phyloP scores from a whole-genome alignment of 2,797 vertebrate genomes.

The Urophycis tenuis region DNA sequence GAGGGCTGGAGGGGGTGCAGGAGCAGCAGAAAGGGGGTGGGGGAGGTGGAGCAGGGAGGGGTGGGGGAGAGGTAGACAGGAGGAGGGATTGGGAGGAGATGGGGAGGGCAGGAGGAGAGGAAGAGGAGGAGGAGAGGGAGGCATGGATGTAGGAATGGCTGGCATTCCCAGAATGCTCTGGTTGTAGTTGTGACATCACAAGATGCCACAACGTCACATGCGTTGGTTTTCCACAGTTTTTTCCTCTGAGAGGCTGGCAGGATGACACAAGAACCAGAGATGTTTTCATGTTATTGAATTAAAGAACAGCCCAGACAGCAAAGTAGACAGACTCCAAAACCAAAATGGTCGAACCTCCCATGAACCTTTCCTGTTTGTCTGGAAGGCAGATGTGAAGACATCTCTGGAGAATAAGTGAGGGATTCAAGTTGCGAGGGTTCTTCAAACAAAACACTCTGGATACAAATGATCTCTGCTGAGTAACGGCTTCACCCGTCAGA shows the following conservation, averaged over 20 bases:
- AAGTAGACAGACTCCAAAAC: background rate
- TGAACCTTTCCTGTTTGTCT: background rate
- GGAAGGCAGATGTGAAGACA: background rate
- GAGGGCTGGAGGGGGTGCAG: background rate
- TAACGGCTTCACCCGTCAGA: background rate
- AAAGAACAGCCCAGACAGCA: background rate
- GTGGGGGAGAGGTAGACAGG: too few relatives aligned
- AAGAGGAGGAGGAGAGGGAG: too few relatives aligned
- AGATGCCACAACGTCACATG: too few relatives aligned
- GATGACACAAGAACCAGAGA: background rate
- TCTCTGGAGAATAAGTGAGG: background rate
- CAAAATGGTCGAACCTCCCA: background rate
- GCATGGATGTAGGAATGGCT: background rate
- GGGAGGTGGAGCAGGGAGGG: too few relatives aligned
- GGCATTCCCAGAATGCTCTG: background rate
- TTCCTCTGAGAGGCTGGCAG: background rate
- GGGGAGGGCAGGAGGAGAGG: too few relatives aligned
- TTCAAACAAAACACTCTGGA: background rate
- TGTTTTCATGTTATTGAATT: background rate
- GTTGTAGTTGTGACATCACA: too few relatives aligned
- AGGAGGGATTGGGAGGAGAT: background rate
- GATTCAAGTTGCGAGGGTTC: background rate
- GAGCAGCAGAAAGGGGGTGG: too few relatives aligned
- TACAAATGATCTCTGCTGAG: background rate
- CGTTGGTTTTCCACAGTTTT: background rate